Base-by-base conservation (phyloP, 2,888 invertebrate genomes). In the Julus scandinavius region DNA sequence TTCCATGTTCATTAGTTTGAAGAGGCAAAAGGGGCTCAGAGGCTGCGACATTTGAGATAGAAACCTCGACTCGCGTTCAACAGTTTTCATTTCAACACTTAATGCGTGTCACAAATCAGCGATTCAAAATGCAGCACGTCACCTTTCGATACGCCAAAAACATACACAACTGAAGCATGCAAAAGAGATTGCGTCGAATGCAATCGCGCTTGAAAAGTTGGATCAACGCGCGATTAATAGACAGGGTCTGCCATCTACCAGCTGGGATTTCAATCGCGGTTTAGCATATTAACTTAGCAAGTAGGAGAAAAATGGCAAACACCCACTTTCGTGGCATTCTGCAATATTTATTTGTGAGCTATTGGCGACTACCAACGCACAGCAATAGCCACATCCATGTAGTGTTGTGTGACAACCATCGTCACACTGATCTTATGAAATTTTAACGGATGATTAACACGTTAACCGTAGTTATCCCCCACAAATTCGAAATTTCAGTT, bases 1-100 rank as follows among this genome's bases (percentile, higher is more conserved):
- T 29, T 72, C 72, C 72, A n/a, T 29, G 72, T 72, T 72, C 72
- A 72, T 72, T 72, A 72, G 72, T 72, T 72, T 72, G n/a, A 72
- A 72, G 72, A 72, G 72, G 20, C 45, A 45, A 20, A 29, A 54
- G 29, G 29, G 72, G 29, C 72, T 72, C 72, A 72, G 72, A 72
- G 29, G 72, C 20, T 72, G 72, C 72, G 72, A 72, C 72, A 72
- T 29, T 6, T 72, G 9, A 11, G 72, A 20, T n/a, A 63, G 20
- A 63, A 63, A 63, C 20, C 72, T 72, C 29, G 5, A 63, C 63
- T 29, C 6, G 63, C n/a, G 63, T n/a, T 63, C 63, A 63, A 63
- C 63, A 63, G 72, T 72, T 72, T 29, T 20, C 72, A 72, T 72
- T 72, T 72, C 72, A 20, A 6, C 72, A 72, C 72, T 72, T 72